Evolutionary conservation across 1,140 invertebrate species (phyloP).

Genomic region (Pogonus chalceus): DNA sequence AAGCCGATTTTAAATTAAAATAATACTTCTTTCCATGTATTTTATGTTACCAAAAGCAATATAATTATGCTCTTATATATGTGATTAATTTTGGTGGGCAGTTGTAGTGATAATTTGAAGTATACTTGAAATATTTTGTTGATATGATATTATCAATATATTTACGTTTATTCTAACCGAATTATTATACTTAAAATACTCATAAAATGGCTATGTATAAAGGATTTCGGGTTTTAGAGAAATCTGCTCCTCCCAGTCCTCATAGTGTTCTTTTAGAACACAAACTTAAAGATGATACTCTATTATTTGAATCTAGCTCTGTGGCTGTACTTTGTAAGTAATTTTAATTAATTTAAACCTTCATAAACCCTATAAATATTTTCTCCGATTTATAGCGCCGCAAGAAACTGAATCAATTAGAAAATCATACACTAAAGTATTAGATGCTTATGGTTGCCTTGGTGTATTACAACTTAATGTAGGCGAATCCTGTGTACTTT

Average conservation of each 20-base stretch:
- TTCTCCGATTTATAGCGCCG: slow-evolving; percentile 39
- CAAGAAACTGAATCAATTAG: slow-evolving; percentile 82
- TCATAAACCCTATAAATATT: not conserved
- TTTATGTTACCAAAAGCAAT: no score
- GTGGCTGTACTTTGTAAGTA: slow-evolving; percentile 72
- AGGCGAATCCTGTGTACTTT: slow-evolving; percentile 72
- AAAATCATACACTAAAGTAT: slow-evolving; percentile 75
- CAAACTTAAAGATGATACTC: slow-evolving; percentile 70
- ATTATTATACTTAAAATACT: no score
- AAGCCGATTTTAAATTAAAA: no score
- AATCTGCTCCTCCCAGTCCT: slow-evolving; percentile 71
- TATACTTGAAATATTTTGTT: no score
- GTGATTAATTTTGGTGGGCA: no score
- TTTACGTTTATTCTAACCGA: no score
- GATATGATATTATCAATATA: no score
- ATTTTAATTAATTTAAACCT: not conserved
- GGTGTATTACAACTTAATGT: slow-evolving; percentile 80
- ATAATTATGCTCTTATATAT: no score
- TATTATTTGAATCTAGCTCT: slow-evolving; percentile 84
- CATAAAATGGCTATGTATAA: slow-evolving; percentile 84
- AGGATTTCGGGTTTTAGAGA: slow-evolving; percentile 81
- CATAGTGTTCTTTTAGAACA: slow-evolving; percentile 85
- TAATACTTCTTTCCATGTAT: no score
- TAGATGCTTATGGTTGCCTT: slow-evolving; percentile 88
- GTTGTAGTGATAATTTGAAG: no score